A percentile compares a stretch with the other conserved stretches of the same genome.
Conservation (phyloP, 2,797 vertebrate genomes). For the Labroides dimidiatus region DNA sequence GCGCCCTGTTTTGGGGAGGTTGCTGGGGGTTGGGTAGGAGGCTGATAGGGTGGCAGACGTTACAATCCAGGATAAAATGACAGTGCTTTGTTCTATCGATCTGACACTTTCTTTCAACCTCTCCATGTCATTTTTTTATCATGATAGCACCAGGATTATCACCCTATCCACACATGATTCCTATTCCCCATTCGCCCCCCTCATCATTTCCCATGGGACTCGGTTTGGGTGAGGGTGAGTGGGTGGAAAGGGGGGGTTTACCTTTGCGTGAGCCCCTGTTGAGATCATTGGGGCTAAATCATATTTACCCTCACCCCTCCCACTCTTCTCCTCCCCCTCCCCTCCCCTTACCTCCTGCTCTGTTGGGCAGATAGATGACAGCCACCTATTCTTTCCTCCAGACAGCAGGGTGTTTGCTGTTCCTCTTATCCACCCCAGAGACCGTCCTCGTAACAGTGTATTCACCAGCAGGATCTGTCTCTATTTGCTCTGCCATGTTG, state of each 20-base stretch:
- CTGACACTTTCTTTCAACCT: slow-evolving; percentile 53
- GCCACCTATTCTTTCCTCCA: slow-evolving; percentile 68
- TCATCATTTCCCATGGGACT: slow-evolving; percentile 59
- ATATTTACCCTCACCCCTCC: slow-evolving; percentile 60
- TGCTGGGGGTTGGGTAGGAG: neutral
- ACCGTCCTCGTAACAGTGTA: slow-evolving; percentile 62
- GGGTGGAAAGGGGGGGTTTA: slow-evolving; percentile 63
- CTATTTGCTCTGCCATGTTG: slow-evolving; percentile 62
- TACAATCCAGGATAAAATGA: slow-evolving; percentile 48
- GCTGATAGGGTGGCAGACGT: slow-evolving; percentile 37
- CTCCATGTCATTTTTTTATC: slow-evolving; percentile 28
- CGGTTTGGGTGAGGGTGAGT: slow-evolving; percentile 36
- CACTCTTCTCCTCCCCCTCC: slow-evolving; percentile 19
- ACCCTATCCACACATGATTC: slow-evolving; percentile 53
- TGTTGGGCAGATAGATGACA: slow-evolving; percentile 71
- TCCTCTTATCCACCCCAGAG: slow-evolving; percentile 74
- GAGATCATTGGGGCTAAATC: slow-evolving; percentile 77
- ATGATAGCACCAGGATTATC: slow-evolving; percentile 69
- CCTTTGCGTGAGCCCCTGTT: slow-evolving; percentile 54
- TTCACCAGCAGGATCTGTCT: slow-evolving; percentile 61
- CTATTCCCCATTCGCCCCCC: slow-evolving; percentile 45
- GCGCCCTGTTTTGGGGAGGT: slow-evolving; percentile 6
- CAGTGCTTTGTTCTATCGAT: slow-evolving; percentile 73
- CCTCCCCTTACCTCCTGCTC: slow-evolving; percentile 32
- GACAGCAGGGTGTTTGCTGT: slow-evolving; percentile 76